Conservation (phyloP, 2,113 vertebrate species). For the Callaeas wilsoni region DNA sequence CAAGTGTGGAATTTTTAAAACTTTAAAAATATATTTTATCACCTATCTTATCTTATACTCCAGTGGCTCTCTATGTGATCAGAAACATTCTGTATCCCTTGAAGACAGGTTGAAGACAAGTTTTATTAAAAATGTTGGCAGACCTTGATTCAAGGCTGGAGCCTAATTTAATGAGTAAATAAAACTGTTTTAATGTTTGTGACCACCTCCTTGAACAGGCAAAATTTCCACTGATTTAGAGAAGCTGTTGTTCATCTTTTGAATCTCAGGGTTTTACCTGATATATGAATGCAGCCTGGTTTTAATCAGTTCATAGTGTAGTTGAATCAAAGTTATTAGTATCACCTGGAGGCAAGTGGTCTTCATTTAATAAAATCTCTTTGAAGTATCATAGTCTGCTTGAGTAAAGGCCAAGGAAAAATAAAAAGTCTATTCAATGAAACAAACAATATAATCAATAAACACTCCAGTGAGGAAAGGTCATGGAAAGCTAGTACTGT, state of each 20-base stretch:
- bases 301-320: neutral
- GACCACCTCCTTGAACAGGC: neutral
- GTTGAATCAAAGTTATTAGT: neutral
- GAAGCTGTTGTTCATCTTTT: neutral
- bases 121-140: neutral
- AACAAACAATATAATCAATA: neutral
- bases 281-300: neutral
- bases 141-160: neutral
- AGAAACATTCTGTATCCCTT: neutral
- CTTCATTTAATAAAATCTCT: neutral
- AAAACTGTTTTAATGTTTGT: neutral
- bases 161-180: neutral
- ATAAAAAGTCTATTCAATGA: neutral
- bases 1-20: neutral
- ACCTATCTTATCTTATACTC: neutral
- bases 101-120: neutral
- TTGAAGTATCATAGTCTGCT: neutral
- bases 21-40: neutral
- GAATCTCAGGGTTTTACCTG: neutral
- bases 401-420: neutral
- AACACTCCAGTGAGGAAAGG: neutral
- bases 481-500: neutral
- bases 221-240: neutral
- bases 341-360: neutral
- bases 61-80: neutral